These are phyloP conservation scores for Philaethria dido DNA, from an alignment of 2,888 invertebrate genomes.

Conservation along the genomic window DNA sequence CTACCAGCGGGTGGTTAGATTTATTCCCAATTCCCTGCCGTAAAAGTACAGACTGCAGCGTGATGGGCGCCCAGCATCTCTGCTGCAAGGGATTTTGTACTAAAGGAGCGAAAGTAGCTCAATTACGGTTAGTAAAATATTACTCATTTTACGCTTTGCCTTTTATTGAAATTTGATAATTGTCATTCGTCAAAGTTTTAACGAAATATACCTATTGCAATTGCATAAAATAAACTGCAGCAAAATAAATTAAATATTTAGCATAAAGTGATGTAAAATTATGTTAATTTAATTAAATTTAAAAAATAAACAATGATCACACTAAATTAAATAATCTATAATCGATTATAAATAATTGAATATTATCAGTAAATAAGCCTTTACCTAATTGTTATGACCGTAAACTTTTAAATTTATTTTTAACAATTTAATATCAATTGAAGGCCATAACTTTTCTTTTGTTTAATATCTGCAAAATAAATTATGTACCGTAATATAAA, in stretches of 20 bases:
- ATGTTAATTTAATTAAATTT: neutral
- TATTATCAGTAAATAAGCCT: conserved; percentile 1
- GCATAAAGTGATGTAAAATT: neutral
- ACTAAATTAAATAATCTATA: conserved; percentile 8
- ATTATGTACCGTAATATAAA: conserved; percentile 8
- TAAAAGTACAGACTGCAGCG: conserved; percentile 78
- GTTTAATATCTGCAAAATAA: neutral
- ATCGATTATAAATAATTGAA: neutral
- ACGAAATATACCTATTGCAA: neutral
- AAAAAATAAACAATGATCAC: neutral
- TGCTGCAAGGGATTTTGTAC: conserved; percentile 84
- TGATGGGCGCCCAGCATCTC: conserved; percentile 80
- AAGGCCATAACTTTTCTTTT: conserved; percentile 13
- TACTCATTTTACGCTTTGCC: conserved; percentile 1
- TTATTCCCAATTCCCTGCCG: conserved; percentile 84
- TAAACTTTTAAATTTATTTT: neutral
- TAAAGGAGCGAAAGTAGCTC: conserved; percentile 65
- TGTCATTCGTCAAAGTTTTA: neutral
- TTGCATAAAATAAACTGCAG: too few relatives aligned
- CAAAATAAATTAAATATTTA: too few relatives aligned
- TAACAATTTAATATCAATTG: conserved; percentile 1
- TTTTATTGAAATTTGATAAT: neutral
- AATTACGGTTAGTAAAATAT: conserved; percentile 58
- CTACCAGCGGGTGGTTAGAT: conserved; percentile 78
- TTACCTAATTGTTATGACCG: conserved; percentile 19